Evolutionary conservation across 2,113 vertebrate species (phyloP), one percentile per base, ranked within the genome.

Genomic region (Tragelaphus buxtoni): DNA sequence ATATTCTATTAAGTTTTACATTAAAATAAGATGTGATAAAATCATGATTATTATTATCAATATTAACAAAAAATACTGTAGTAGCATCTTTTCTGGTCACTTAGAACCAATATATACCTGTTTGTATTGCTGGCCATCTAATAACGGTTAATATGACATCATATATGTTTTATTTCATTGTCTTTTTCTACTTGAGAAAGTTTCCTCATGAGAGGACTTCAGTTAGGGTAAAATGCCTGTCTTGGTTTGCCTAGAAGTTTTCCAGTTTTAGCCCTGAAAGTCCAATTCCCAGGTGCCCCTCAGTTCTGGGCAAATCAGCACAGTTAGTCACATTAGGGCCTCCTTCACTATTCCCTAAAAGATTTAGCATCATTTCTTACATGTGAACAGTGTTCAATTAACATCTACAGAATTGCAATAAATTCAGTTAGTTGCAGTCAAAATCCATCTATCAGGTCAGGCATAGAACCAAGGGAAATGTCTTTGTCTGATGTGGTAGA

Each of bases 401-500:
- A 17, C 16, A 91, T n/a, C 24, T 58, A 26, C 17, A 47, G 4
- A 85, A 60, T 39, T 89, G 77, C 63, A 95, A 87, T 79, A 83
- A 74, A 90, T 69, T 45, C 32, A 90, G 1, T 11, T 28, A 18
- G 4, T 53, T 16, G 0, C 17, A 49, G 2, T 80, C 53, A 97
- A 93, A 94, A 92, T 13, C 22, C 28, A 63, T 87, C 39, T 16
- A 72, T 90, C n/a, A 56, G 30, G 56, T 96, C 55, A n/a, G 77
- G 4, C 22, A 39, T 20, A 9, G 12, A 96, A 5, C 14, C 26
- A 45, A 55, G 10, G n/a, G 90, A 96, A 96, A 85, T 39, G 2
- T 60, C 47, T 30, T 51, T 13, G 1, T 5, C 16, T 56, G n/a
- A n/a, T 28, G 42, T 35, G 18, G 86, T 10, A 22, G 8, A 88